A percentile compares a stretch with the other conserved stretches of the same genome.
Conservation (phyloP, 2,797 vertebrate species). For the Karalla daura region DNA sequence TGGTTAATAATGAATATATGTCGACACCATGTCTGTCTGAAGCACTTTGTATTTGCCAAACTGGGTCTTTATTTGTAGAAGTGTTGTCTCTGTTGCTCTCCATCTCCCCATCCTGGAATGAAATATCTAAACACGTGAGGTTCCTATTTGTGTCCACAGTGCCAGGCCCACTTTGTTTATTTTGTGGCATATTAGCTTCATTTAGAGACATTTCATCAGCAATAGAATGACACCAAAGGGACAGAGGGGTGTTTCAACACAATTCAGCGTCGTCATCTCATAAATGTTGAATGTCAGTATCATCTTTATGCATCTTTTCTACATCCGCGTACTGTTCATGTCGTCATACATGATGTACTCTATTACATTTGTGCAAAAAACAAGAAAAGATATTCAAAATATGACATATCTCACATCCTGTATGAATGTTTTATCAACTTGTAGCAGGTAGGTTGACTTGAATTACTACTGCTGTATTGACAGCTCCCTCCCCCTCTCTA, state of each 20-base stretch:
- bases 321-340: constrained; percentile 38
- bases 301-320: constrained; percentile 55
- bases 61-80: constrained; percentile 38
- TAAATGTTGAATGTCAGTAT: constrained; percentile 62
- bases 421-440: constrained; percentile 75
- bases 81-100: constrained; percentile 36
- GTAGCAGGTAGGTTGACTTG: constrained; percentile 78
- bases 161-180: constrained; percentile 40
- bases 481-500: constrained; percentile 54
- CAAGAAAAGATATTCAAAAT: constrained; percentile 36
- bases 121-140: constrained; percentile 40
- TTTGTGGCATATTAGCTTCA: constrained; percentile 35
- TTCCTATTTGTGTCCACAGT: constrained; percentile 45
- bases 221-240: constrained; percentile 48
- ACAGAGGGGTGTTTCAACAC: constrained; percentile 25
- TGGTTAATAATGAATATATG: constrained; percentile 20
- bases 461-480: constrained; percentile 75
- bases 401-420: constrained; percentile 62
- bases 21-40: constrained; percentile 27
- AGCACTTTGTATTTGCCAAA: constrained; percentile 63
- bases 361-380: constrained; percentile 54
- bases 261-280: constrained; percentile 33
- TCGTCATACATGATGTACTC: constrained; percentile 57
- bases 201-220: constrained; percentile 40
- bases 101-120: constrained; percentile 33